Evolutionary conservation across 2,113 vertebrate genomes (phyloP), one percentile per base, ranked within the genome.

Genomic region (Chascanopsetta lugubris): DNA sequence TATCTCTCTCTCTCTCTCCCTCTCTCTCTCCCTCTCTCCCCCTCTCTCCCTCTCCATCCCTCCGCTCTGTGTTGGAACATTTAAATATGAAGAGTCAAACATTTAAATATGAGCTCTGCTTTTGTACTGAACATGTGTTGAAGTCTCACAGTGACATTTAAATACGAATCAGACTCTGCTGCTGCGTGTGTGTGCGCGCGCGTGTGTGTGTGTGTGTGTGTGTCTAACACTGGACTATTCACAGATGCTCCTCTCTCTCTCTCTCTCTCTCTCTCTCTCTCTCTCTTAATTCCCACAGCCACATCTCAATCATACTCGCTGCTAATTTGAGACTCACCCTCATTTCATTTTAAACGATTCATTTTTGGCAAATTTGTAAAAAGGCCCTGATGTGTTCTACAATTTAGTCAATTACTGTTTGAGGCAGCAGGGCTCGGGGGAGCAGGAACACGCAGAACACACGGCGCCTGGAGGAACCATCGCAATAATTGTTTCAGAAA

Each of bases 391-490:
- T 95, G 94, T 96, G 95, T 88, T 91, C 89, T 82, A 96, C 94
- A 97, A 98, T 97, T 95, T 94, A 98, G 95, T 97, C 96, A 96
- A 98, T 99, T 98, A 97, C 95, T 97, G 95, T 98, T 99, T 94
- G 95, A 98, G 97, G 95, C 92, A 94, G 97, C 93, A 97, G 97
- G 92, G 96, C 97, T 96, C 97, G 94, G 67, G 97, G 97, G 97
- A 99, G 94, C 94, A 93, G 96, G 94, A 99, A 96, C 96, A 98
- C 94, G 94, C 96, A 95, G 94, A 99, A 96, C 96, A 98, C 94
- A 94, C 96, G 98, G 94, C 94, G 97, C 96, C 97, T 97, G 92
- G 97, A 98, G 97, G 96, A 98, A 94, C 83, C 93, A 94, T 96
- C 95, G 96, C 94, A 95, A 95, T 98, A 99, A 99, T 99, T 97